Conservation (phyloP, 1,140 invertebrate species). For the Leptoteleia sp. region DNA sequence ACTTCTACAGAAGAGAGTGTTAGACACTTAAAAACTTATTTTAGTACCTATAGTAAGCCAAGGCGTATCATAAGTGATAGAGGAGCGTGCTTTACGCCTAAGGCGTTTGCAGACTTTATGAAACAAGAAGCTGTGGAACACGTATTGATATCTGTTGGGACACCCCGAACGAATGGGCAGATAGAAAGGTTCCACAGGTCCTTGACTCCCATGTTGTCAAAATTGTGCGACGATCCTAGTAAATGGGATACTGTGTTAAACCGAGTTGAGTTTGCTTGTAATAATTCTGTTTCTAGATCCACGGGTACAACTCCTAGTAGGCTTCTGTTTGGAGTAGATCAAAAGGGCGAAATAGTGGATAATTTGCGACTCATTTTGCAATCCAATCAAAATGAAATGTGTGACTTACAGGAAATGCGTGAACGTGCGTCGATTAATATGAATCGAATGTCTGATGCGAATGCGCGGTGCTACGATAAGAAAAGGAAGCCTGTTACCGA, state of each 20-base stretch:
- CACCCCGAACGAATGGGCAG: constrained; percentile 30
- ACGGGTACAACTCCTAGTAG: constrained; percentile 2
- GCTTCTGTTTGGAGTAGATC: constrained; percentile 10
- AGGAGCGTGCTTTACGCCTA: constrained; percentile 10
- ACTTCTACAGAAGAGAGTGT: constrained; percentile 16
- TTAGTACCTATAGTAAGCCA: constrained; percentile 20
- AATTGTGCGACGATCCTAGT: constrained; percentile 4
- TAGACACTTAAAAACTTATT: constrained; percentile 20
- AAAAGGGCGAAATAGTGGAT: constrained; percentile 3
- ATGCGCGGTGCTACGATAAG: background rate
- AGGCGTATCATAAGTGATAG: constrained; percentile 10
- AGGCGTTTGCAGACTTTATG: constrained; percentile 18
- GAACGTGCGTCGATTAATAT: background rate
- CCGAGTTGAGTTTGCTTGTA: constrained; percentile 5
- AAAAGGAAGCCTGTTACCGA: constrained; percentile 2
- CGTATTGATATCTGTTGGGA: constrained; percentile 22
- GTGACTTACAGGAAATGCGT: background rate
- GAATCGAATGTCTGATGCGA: background rate
- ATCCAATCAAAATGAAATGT: background rate
- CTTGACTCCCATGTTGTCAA: constrained; percentile 19
- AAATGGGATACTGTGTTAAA: constrained; percentile 12
- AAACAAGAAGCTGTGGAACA: constrained; percentile 8
- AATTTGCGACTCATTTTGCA: background rate
- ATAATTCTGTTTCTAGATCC: background rate
- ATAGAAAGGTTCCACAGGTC: constrained; percentile 14